phyloP scores from a whole-genome alignment of 1,140 invertebrate species.

The Drosophila ogumai region DNA sequence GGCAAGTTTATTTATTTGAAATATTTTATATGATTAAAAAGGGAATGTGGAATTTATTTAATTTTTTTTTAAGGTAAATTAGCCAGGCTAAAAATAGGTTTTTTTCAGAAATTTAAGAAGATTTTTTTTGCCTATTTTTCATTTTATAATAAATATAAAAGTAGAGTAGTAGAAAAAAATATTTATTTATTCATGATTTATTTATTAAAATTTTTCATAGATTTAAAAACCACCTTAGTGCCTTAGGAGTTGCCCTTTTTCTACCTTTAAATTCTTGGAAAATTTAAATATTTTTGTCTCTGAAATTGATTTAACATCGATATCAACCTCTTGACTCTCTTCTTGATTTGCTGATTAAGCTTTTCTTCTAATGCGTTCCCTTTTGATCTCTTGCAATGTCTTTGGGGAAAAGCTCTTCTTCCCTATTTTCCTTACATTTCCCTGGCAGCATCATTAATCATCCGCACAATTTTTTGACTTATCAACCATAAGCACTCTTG shows the following conservation, averaged over 20 bases:
- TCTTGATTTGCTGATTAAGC: not conserved
- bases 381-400: constrained; percentile 12
- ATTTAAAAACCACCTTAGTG: not conserved
- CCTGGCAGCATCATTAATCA: constrained; percentile 25
- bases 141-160: no score
- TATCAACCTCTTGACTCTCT: not conserved
- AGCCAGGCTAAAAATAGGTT: not conserved
- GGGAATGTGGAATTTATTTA: not conserved
- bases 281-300: not conserved
- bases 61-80: no score
- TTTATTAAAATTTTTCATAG: not conserved
- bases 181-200: no score
- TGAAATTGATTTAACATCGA: not conserved
- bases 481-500: constrained; percentile 9
- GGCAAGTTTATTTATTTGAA: not conserved
- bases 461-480: constrained; percentile 7
- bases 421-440: not conserved
- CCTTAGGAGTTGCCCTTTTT: no score
- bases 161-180: no score
- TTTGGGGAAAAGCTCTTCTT: not conserved
- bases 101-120: not conserved
- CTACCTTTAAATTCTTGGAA: not conserved
- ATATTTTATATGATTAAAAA: not conserved
- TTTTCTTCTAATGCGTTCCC: not conserved
- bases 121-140: no score